Evolutionary conservation across 2,113 vertebrate genomes (phyloP).

Genomic region (Ondatra zibethicus): DNA sequence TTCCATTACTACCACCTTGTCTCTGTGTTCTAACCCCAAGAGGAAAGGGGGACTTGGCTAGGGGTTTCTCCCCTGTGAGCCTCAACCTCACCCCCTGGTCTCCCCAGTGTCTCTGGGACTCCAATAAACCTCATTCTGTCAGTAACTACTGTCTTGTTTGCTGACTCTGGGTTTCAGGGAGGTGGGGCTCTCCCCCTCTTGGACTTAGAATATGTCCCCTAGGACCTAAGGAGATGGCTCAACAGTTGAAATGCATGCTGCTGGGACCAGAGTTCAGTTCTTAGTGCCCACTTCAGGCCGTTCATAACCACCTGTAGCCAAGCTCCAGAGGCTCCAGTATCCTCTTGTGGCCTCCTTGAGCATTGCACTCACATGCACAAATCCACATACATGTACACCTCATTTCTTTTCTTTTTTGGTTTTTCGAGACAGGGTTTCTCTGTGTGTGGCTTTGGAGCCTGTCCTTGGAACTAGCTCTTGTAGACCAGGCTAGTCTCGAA

Average conservation of each 20-base stretch:
- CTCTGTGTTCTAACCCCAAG: slow-evolving; percentile 26
- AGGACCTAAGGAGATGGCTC: neutral
- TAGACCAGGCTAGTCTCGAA: too few relatives aligned
- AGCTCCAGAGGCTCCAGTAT: neutral
- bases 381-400: neutral
- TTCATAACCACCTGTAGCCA: neutral
- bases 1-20: slow-evolving; percentile 31
- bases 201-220: neutral
- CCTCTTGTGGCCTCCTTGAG: neutral
- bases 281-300: neutral
- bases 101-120: slow-evolving; percentile 31
- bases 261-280: neutral
- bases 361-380: neutral
- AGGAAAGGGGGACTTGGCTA: slow-evolving; percentile 17
- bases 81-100: slow-evolving; percentile 25
- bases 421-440: too few relatives aligned
- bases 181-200: neutral
- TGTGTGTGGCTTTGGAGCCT: too few relatives aligned
- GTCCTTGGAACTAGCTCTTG: too few relatives aligned
- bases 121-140: slow-evolving; percentile 76
- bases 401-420: neutral
- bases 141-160: neutral
- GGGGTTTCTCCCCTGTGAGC: neutral
- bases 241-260: too few relatives aligned
- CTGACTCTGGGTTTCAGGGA: neutral